Evolutionary conservation across 1,140 invertebrate genomes (phyloP).

Genomic region (Akabosia matsudoensis): DNA sequence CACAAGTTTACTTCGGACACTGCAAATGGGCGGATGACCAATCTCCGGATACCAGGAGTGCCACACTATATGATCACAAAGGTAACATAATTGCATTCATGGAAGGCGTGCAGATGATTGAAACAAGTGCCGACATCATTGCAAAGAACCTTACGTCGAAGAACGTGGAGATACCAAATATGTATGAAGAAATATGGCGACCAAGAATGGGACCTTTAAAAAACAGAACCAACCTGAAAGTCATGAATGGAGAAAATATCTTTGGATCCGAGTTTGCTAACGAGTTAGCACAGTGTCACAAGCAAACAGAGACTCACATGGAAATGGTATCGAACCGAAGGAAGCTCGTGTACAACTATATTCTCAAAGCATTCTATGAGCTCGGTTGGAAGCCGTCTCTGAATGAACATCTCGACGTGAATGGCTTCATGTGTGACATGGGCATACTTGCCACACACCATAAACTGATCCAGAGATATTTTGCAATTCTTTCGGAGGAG

Average conservation of each 20-base stretch:
- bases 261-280: not conserved
- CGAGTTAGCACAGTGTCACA: not conserved
- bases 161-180: constrained; percentile 14
- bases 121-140: not conserved
- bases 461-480: not conserved
- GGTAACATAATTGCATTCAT: constrained; percentile 3
- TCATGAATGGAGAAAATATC: not conserved
- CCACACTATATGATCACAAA: not conserved
- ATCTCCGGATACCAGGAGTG: not conserved
- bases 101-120: constrained; percentile 19
- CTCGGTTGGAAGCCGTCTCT: not conserved
- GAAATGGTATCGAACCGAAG: not conserved
- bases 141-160: not conserved
- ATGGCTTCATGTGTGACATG: not conserved
- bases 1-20: not conserved
- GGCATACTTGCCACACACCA: not conserved
- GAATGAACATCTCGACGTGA: not conserved
- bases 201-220: constrained; percentile 10
- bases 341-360: not conserved
- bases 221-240: constrained; percentile 8
- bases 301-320: not conserved
- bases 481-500: not conserved
- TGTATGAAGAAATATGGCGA: constrained; percentile 28
- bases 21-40: not conserved
- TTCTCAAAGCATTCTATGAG: constrained; percentile 15